Evolutionary conservation across 2,797 vertebrate species (phyloP), one percentile per base, ranked within the genome.

Genomic region (Cynopterus sphinx): DNA sequence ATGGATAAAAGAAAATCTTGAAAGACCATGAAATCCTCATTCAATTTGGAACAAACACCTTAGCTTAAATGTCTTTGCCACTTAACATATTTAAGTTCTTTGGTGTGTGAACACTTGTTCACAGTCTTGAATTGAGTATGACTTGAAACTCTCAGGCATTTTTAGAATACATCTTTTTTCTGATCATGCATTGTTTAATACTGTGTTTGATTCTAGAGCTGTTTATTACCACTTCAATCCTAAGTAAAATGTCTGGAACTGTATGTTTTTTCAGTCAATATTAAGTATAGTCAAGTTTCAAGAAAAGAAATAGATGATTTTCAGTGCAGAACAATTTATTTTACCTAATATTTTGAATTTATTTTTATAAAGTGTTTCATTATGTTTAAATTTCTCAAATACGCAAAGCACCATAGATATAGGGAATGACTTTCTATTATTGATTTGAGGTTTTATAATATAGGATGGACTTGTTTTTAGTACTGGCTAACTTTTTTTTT

Each of bases 1-100:
- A 67, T 7, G 86, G n/a, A 95, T 83, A 79, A 96, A 97, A 94
- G 57, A 84, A 86, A 92, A 87, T 84, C 59, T 87, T 94, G 75
- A 95, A 92, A 87, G 51, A 39, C 74, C 33, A 43, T 84, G 70
- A 87, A 94, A 93, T 95, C 33, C 61, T 97, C 70, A 57, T 95
- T 97, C 49, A 73, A 4, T 96, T 94, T 77, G 55, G 19, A 91
- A 94, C 36, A 95, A 95, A 96, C 59, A 92, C 17, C 28, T 87
- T 91, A 83, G 74, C 31, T 91, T 84, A 79, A 96, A 87, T 92
- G 65, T 81, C 65, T 88, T 53, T 94, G 59, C 31, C 39, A 86
- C 39, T 96, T 75, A 90, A 55, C 22, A 83, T 91, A 67, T 74
- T 86, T 83, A 94, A 63, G 49, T 67, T 92, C 31, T 91, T 90